A percentile compares a stretch with the other conserved stretches of the same genome.
These are phyloP conservation scores for Dicranocentrus wangi DNA, from an alignment of 2,888 invertebrate species.

Conservation along the genomic window DNA sequence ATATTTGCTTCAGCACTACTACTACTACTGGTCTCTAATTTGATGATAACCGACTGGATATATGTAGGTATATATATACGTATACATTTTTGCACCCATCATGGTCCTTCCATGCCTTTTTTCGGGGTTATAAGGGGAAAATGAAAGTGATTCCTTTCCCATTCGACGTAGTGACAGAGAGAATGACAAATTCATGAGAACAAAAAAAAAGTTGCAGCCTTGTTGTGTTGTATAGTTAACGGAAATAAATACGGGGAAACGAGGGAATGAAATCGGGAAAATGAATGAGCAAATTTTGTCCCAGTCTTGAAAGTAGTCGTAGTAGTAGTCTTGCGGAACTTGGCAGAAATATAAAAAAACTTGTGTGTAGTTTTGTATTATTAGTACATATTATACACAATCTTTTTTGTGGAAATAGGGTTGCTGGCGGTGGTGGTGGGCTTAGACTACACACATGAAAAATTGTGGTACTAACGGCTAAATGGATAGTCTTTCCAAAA, in stretches of 20 bases:
- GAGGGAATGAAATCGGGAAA: background rate
- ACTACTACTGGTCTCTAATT: constrained; percentile 21
- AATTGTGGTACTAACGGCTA: constrained; percentile 1
- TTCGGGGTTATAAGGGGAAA: background rate
- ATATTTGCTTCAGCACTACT: constrained; percentile 10
- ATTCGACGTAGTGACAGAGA: constrained; percentile 30
- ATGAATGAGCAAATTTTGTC: background rate
- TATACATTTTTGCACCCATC: too few relatives aligned
- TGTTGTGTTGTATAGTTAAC: constrained; percentile 12
- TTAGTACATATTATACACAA: too few relatives aligned
- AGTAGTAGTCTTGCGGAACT: background rate
- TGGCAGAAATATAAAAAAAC: too few relatives aligned
- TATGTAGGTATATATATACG: too few relatives aligned
- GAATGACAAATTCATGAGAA: constrained; percentile 27
- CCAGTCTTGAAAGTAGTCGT: too few relatives aligned
- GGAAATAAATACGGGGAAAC: constrained; percentile 10
- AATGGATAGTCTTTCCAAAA: constrained; percentile 22
- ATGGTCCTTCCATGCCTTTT: background rate
- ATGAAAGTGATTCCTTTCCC: constrained; percentile 32
- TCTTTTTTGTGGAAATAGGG: too few relatives aligned
- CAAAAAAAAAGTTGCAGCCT: constrained; percentile 4
- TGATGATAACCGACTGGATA: constrained; percentile 21
- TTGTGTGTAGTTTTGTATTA: too few relatives aligned
- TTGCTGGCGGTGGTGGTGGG: background rate
- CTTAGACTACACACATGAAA: background rate